Base-by-base conservation (phyloP, 2,888 invertebrate species). In the Temnothorax rugatulus region DNA sequence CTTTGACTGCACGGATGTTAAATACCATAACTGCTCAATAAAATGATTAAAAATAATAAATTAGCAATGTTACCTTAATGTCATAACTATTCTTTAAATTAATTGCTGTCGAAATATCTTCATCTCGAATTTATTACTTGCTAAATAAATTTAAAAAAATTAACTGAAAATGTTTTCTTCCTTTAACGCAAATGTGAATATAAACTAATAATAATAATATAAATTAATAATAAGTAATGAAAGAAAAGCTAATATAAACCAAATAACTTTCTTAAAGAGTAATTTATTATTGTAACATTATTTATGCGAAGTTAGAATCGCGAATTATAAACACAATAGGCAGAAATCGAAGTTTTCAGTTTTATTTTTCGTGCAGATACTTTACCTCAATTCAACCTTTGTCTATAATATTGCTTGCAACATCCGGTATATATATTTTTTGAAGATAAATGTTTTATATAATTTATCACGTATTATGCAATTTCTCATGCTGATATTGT, bases 41-140 rank as follows among this genome's bases (percentile, higher is more conserved):
- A 66, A 44, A 66, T 66, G 1, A 44, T 4, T 0, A 66, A 66
- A 25, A 63, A 63, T 63, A 61, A 64, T 63, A 41, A n/a, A 41
- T 66, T 18, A 66, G 21, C 21, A n/a, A 66, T 13, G 0, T 44
- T 64, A 41, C 13, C 4, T 66, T 64, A 21, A 64, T 41, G 8
- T 44, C n/a, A 44, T 44, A 66, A 66, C 8, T 34, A 1, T 15
- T 66, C 15, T 44, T 64, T 15, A 66, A 41, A 44, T 66, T 25
- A 44, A 66, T 13, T 66, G 0, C 44, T 66, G 4, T 25, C n/a
- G 3, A 21, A 15, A 66, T 25, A 66, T 44, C 4, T 25, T 8
- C 25, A 64, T 41, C 1, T 44, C 7, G 0, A 44, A 44, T 44
- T 64, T 38, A n/a, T n/a, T 66, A 66, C 8, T 15, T 41, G 15